phyloP scores from a whole-genome alignment of 1,140 invertebrate genomes.

The Caerostris darwini region DNA sequence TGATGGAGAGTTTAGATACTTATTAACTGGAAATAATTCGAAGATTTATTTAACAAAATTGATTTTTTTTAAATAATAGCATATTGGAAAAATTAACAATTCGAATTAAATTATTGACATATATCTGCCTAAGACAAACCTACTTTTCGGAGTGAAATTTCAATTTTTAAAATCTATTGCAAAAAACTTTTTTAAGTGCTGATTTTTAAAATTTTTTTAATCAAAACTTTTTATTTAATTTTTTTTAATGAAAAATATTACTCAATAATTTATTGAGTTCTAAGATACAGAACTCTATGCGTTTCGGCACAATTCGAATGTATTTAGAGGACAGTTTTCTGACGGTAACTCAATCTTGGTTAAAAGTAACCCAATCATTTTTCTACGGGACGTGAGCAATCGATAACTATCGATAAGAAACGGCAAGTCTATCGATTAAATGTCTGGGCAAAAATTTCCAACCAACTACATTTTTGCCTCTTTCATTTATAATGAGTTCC shows the following conservation, averaged over 20 bases:
- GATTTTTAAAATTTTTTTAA: neutral
- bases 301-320: neutral
- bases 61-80: no score
- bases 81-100: no score
- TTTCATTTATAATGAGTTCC: slow-evolving; percentile 72
- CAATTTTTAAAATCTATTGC: no score
- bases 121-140: no score
- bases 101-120: no score
- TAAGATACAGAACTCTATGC: neutral
- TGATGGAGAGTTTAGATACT: no score
- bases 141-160: no score
- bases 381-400: slow-evolving; percentile 7
- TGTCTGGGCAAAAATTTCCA: slow-evolving; percentile 42
- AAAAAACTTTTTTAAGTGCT: neutral
- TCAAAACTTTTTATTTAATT: neutral
- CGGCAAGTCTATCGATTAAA: slow-evolving; percentile 61
- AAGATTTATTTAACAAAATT: no score
- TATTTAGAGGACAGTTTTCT: neutral
- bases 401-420: slow-evolving; percentile 67
- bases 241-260: neutral
- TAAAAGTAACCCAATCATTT: slow-evolving; percentile 49
- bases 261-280: no score
- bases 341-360: neutral
- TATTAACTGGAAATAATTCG: no score
- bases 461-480: slow-evolving; percentile 60